These are phyloP conservation scores for Eilema sororculum DNA, from an alignment of 2,888 invertebrate species.

Conservation along the genomic window DNA sequence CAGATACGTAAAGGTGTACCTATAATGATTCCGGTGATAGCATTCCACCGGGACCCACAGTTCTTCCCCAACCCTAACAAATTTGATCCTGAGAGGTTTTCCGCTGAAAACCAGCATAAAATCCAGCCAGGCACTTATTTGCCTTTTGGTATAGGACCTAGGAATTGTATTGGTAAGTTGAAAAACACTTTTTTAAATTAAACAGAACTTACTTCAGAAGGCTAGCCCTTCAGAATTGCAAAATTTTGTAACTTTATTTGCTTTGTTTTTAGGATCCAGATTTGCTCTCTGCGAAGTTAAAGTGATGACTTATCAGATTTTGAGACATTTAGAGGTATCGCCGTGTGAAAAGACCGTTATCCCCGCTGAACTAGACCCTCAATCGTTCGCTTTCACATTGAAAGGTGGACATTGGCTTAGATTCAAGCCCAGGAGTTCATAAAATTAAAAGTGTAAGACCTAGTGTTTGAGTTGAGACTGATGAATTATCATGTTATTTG, in stretches of 20 bases:
- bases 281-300: conserved; percentile 74
- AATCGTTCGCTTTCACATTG: conserved; percentile 57
- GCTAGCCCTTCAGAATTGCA: neutral
- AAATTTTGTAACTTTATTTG: too few relatives aligned
- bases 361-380: conserved; percentile 50
- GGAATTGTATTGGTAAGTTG: conserved; percentile 76
- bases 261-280: conserved; percentile 58
- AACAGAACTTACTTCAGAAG: neutral
- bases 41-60: conserved; percentile 81
- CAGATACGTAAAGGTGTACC: conserved; percentile 64
- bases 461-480: neutral
- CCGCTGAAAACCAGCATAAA: conserved; percentile 83
- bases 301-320: conserved; percentile 66
- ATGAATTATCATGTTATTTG: neutral
- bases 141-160: conserved; percentile 87
- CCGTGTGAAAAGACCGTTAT: conserved; percentile 60
- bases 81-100: conserved; percentile 88
- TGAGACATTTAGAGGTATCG: conserved; percentile 62
- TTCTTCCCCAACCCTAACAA: conserved; percentile 84
- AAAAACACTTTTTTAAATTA: neutral
- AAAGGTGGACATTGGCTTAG: conserved; percentile 67
- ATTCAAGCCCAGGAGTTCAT: conserved; percentile 19
- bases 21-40: conserved; percentile 70
- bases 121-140: conserved; percentile 69
- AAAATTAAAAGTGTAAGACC: neutral